These are phyloP conservation scores for Sorex fumeus DNA, from an alignment of 2,113 vertebrate genomes.

Conservation along the genomic window DNA sequence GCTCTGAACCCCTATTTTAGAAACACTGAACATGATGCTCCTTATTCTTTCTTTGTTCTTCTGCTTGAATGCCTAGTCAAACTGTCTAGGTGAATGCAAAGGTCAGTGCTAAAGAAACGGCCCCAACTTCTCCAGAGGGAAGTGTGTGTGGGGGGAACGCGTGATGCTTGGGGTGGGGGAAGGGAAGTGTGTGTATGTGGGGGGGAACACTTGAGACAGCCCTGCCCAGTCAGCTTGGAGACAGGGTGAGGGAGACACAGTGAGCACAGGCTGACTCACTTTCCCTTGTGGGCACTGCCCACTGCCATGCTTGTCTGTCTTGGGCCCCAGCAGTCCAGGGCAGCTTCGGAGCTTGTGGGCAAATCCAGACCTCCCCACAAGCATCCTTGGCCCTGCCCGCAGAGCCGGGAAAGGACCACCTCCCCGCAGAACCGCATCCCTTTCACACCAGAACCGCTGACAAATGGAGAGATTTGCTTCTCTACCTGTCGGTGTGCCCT, in stretches of 20 bases:
- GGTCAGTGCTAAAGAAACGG: conserved; percentile 11
- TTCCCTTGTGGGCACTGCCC: background rate
- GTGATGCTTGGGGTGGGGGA: no score
- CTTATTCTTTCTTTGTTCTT: background rate
- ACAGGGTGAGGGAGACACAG: background rate
- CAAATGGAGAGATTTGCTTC: background rate
- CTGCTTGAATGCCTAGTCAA: conserved; percentile 6
- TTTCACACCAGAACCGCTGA: background rate
- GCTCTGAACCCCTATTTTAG: background rate
- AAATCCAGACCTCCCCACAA: background rate
- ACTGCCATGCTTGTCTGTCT: accelerated
- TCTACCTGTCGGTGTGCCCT: accelerated
- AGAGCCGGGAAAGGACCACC: background rate
- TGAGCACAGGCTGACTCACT: background rate
- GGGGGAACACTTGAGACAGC: no score
- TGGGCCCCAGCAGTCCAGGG: background rate
- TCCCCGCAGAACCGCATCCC: background rate
- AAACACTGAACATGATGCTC: conserved; percentile 27
- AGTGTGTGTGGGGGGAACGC: no score
- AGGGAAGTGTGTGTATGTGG: background rate
- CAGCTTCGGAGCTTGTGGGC: background rate
- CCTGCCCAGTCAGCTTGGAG: background rate
- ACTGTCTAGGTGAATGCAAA: conserved; percentile 21
- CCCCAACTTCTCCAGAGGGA: background rate
- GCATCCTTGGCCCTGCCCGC: background rate